A percentile compares a stretch with the other conserved stretches of the same genome.
Evolutionary conservation across 2,888 invertebrate species (phyloP).

Genomic region (Allolobophora icterica): DNA sequence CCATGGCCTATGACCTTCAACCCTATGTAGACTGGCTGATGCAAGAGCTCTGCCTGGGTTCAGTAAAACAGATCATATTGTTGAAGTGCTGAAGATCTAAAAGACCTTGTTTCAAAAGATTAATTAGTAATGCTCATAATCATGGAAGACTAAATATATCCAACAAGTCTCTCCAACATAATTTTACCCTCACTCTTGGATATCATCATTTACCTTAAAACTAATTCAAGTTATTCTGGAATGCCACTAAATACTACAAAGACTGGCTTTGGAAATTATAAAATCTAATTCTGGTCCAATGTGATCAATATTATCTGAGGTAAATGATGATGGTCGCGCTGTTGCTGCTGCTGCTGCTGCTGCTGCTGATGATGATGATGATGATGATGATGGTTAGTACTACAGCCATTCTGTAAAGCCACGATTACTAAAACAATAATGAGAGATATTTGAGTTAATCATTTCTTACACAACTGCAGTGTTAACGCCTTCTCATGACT

Average conservation of each 20-base stretch:
- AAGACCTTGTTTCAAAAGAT: too few species aligned
- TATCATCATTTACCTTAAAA: not conserved
- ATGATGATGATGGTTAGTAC: too few species aligned
- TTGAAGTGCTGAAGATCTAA: too few species aligned
- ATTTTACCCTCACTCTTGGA: not conserved
- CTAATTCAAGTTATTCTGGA: not conserved
- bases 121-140: too few species aligned
- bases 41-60: too few species aligned
- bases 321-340: not conserved
- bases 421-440: not conserved
- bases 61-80: too few species aligned
- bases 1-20: too few species aligned
- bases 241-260: not conserved
- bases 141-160: not conserved
- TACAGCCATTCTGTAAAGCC: not conserved
- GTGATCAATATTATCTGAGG: not conserved
- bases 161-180: conserved; percentile 1
- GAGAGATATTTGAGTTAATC: not conserved
- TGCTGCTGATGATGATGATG: too few species aligned
- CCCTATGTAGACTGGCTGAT: too few species aligned
- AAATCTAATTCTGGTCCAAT: too few species aligned
- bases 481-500: not conserved
- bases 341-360: too few species aligned
- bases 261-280: not conserved
- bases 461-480: conserved; percentile 4